phyloP scores from a whole-genome alignment of 2,888 invertebrate species.

The Philonicus albiceps region DNA sequence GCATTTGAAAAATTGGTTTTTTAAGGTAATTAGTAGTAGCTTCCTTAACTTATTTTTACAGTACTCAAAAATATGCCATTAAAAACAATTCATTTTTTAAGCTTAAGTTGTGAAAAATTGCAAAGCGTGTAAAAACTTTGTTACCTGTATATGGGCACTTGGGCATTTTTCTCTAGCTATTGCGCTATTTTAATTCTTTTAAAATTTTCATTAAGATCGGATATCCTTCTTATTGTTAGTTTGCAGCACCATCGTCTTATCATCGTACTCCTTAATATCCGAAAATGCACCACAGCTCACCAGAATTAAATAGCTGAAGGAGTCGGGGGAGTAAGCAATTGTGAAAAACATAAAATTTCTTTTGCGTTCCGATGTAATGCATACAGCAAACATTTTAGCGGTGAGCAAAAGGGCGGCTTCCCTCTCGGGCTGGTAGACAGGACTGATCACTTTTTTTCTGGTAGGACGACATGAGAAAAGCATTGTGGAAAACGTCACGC shows the following conservation, averaged over 20 bases:
- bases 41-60: too few species aligned
- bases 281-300: background rate
- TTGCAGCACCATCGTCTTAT: background rate
- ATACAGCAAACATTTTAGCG: conserved; percentile 4
- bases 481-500: conserved; percentile 15
- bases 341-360: background rate
- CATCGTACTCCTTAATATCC: background rate
- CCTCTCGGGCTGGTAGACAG: background rate
- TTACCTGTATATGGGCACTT: too few species aligned
- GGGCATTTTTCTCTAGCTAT: background rate
- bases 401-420: background rate
- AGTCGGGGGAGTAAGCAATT: background rate
- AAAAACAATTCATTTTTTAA: too few species aligned
- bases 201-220: background rate
- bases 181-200: background rate
- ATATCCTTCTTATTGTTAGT: background rate
- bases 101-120: too few species aligned
- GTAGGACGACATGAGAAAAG: background rate
- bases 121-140: too few species aligned
- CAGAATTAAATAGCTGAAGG: background rate
- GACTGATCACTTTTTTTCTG: conserved; percentile 11
- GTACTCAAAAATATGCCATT: too few species aligned
- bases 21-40: too few species aligned
- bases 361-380: background rate
- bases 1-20: too few species aligned